Evolutionary conservation across 2,113 vertebrate genomes (phyloP).

Genomic region (Syngnathus floridae): DNA sequence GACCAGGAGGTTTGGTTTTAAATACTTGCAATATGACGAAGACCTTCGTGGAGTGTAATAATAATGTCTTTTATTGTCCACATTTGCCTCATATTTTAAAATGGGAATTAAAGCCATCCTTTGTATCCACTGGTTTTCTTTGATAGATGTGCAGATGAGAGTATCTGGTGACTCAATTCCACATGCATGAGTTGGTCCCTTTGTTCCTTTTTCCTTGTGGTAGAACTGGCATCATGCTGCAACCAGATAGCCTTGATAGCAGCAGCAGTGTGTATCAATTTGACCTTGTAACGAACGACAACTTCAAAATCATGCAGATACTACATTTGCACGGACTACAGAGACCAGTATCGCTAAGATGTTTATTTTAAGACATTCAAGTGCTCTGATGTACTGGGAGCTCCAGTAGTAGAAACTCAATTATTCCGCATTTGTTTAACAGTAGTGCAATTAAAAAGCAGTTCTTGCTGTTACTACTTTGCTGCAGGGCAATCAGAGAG

Average conservation of each 20-base stretch:
- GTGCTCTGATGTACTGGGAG: background rate
- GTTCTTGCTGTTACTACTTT: background rate
- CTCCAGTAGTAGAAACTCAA: background rate
- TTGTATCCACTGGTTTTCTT: background rate
- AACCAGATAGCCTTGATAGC: background rate
- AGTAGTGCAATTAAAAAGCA: background rate
- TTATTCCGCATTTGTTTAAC: background rate
- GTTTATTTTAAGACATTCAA: background rate
- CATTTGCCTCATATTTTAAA: background rate
- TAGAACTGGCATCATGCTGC: background rate
- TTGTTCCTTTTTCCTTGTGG: background rate
- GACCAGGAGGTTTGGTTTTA: background rate
- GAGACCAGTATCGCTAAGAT: background rate
- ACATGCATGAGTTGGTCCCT: background rate
- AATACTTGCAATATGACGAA: no score
- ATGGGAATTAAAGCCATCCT: background rate
- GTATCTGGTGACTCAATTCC: constrained; percentile 2
- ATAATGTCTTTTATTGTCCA: background rate
- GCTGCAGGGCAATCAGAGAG: background rate
- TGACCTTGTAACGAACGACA: background rate
- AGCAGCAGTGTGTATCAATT: background rate
- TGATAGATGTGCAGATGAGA: background rate
- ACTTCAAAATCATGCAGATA: background rate
- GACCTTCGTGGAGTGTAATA: background rate
- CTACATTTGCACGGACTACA: background rate